phyloP scores from a whole-genome alignment of 2,888 invertebrate species.

The Diarsia dahlii region DNA sequence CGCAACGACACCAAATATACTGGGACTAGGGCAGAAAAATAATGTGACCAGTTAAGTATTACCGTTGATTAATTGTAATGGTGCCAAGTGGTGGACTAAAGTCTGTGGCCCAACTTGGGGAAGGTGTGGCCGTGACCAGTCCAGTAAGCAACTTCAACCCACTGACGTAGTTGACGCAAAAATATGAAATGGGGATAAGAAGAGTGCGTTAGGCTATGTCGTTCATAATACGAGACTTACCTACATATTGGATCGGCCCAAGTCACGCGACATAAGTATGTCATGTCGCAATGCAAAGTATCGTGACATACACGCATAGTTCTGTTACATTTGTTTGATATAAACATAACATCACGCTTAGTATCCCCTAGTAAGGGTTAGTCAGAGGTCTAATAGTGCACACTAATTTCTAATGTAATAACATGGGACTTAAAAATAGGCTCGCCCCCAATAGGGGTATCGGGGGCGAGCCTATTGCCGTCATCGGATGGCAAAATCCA shows the following conservation, averaged over 20 bases:
- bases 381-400: not conserved
- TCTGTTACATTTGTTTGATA: conserved; percentile 23
- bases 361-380: not conserved
- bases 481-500: not conserved
- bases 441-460: no score
- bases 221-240: conserved; percentile 9
- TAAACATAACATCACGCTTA: not conserved
- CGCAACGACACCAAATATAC: no score
- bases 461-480: not conserved
- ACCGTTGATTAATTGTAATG: no score
- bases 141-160: not conserved
- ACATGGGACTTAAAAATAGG: no score
- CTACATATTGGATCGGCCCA: conserved; percentile 24
- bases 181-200: conserved; percentile 16
- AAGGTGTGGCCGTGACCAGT: not conserved
- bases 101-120: no score
- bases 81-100: no score
- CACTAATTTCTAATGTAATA: no score
- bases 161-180: conserved; percentile 12
- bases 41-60: no score
- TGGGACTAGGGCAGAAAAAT: no score
- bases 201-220: conserved; percentile 11
- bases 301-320: conserved; percentile 21
- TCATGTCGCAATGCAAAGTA: conserved; percentile 49
- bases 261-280: conserved; percentile 43